phyloP scores from a whole-genome alignment of 2,113 vertebrate genomes.

The Oenanthe melanoleuca region DNA sequence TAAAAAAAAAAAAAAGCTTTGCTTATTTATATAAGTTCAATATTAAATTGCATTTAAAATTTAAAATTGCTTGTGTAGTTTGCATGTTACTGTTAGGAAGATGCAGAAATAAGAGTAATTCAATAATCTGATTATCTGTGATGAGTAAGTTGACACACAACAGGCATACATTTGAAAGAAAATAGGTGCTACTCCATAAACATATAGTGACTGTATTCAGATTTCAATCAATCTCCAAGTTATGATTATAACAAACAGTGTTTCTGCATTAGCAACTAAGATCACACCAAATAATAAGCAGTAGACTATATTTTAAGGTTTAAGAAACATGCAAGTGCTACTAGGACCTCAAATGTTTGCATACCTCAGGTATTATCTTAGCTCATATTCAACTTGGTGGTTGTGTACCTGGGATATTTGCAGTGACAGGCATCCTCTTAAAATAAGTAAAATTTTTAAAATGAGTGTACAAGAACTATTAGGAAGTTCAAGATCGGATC shows the following conservation, averaged over 20 bases:
- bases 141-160: background rate
- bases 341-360: background rate
- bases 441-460: background rate
- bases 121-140: background rate
- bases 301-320: background rate
- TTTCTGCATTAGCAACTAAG: background rate
- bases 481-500: background rate
- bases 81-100: background rate
- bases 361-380: background rate
- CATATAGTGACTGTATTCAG: background rate
- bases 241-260: background rate
- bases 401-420: background rate
- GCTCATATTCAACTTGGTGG: background rate
- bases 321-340: background rate
- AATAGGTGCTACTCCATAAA: fast-evolving
- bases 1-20: background rate
- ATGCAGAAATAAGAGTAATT: background rate
- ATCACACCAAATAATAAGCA: background rate
- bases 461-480: background rate
- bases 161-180: background rate
- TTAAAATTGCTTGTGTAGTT: background rate
- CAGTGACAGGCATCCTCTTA: background rate
- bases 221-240: background rate
- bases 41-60: background rate
- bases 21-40: background rate